Conservation (phyloP, 2,888 invertebrate species). For the Branchinecta sandiegonensis region DNA sequence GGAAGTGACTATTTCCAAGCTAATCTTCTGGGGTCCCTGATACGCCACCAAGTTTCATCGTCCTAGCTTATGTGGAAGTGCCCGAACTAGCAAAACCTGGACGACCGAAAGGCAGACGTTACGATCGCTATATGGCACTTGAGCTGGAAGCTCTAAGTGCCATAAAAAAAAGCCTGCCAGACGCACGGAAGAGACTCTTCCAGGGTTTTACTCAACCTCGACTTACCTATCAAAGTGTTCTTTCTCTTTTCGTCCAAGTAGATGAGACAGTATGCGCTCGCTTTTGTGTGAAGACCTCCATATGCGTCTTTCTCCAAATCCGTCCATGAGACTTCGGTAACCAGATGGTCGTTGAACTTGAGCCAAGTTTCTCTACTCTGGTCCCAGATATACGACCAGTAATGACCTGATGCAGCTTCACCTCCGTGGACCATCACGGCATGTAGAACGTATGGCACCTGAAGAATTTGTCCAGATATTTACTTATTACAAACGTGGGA, state of each 20-base stretch:
- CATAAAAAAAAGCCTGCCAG: too few relatives aligned
- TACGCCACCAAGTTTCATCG: too few relatives aligned
- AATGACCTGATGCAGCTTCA: conserved; percentile 37
- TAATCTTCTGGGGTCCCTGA: too few relatives aligned
- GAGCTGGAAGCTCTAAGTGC: too few relatives aligned
- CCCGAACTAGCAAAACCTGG: too few relatives aligned
- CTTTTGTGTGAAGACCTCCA: conserved; percentile 35
- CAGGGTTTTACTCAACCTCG: neutral
- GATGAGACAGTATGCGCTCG: conserved; percentile 37
- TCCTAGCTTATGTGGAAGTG: too few relatives aligned
- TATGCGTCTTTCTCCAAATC: conserved; percentile 35
- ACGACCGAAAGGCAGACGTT: too few relatives aligned
- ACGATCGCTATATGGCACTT: too few relatives aligned
- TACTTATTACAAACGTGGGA: too few relatives aligned
- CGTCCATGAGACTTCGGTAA: conserved; percentile 35
- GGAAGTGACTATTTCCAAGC: too few relatives aligned
- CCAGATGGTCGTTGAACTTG: conserved; percentile 37
- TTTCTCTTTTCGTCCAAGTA: conserved; percentile 32
- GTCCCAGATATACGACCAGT: conserved; percentile 37
- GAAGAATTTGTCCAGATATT: neutral
- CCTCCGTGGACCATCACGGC: conserved; percentile 38
- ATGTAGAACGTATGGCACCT: conserved; percentile 29
- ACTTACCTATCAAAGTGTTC: conserved; percentile 24
- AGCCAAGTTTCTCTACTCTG: conserved; percentile 32
- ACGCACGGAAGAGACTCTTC: too few relatives aligned